These are phyloP conservation scores for Pagetopsis macropterus DNA, from an alignment of 2,797 vertebrate species.

Conservation along the genomic window DNA sequence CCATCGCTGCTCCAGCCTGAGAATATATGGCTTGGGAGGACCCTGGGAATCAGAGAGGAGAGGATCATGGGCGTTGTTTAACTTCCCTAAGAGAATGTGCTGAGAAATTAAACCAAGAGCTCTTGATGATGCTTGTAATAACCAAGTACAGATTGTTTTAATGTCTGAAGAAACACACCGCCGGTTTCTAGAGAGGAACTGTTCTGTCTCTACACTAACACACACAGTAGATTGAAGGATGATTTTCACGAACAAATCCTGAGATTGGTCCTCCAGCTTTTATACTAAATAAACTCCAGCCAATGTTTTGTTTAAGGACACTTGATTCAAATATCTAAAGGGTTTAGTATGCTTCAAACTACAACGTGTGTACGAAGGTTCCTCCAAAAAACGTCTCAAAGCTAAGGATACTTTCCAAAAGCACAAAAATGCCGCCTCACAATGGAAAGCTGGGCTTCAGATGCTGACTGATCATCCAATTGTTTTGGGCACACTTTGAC, in stretches of 20 bases:
- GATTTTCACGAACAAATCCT: too few relatives aligned
- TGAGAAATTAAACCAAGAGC: slow-evolving; percentile 36
- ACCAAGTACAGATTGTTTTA: slow-evolving; percentile 13
- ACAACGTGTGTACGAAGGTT: not conserved
- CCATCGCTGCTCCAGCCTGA: slow-evolving; percentile 35
- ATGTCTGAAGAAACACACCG: slow-evolving; percentile 4
- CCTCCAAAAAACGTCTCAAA: not conserved
- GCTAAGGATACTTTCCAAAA: not conserved
- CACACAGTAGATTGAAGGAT: not conserved
- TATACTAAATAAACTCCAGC: not conserved
- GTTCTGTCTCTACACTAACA: not conserved
- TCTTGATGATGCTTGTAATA: slow-evolving; percentile 10
- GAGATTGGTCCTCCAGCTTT: not conserved
- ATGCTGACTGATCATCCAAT: not conserved
- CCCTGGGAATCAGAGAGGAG: slow-evolving; percentile 60
- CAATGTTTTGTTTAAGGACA: not conserved
- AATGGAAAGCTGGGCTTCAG: not conserved
- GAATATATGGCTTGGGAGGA: slow-evolving; percentile 46
- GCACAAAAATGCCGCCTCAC: not conserved
- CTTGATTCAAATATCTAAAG: not conserved
- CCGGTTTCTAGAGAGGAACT: not conserved
- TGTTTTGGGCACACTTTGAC: not conserved
- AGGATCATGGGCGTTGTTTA: slow-evolving; percentile 33
- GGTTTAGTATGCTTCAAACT: not conserved
- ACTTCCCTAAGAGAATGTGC: slow-evolving; percentile 45